Evolutionary conservation across 2,888 invertebrate genomes (phyloP), one percentile per base, ranked within the genome.

Genomic region (Scaptomyza flava): DNA sequence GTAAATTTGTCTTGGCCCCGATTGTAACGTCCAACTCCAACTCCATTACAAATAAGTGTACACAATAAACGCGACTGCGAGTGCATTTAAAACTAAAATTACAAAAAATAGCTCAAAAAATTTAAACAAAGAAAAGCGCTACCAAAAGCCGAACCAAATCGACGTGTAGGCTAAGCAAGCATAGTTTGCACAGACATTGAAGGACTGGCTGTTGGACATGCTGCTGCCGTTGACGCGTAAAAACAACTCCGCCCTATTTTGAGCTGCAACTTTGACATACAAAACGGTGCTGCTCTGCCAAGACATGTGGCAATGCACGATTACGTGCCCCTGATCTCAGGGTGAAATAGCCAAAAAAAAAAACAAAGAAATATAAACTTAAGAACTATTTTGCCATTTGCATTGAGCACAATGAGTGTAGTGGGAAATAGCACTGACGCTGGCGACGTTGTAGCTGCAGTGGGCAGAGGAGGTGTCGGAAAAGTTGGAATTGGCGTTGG

Each of bases 1-100:
- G 83, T 72, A 51, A 85, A 67, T 78, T 82, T 70, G 71, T 72
- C 83, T 83, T 83, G 83, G 88, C 86, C 83, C 86, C 82, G 75
- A 82, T 82, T 77, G 62, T 69, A 72, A 66, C 73, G 72, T 57
- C 52, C 70, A 43, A 30, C 52, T 51, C 41, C 54, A 52, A 56
- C 63, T 68, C 14, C 20, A 56, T 36, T 43, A 67, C 56, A 72
- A 72, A 50, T 57, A 53, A 68, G 75, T 77, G 77, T 75, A 79
- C 60, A 79, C 63, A 79, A 79, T 66, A 69, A 64, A 56, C 47
- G 46, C 42, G 23, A 52, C 53, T 34, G 50, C 53, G 34, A 53
- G 56, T 47, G 53, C 23, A 46, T 34, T 45, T 27, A 34, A 51
- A 23, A n/a, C 36, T 20, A 48, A 31, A 36, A 43, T n/a, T 3